These are phyloP conservation scores for Troglohyphantes excavatus DNA, from an alignment of 2,888 invertebrate genomes.

Conservation along the genomic window DNA sequence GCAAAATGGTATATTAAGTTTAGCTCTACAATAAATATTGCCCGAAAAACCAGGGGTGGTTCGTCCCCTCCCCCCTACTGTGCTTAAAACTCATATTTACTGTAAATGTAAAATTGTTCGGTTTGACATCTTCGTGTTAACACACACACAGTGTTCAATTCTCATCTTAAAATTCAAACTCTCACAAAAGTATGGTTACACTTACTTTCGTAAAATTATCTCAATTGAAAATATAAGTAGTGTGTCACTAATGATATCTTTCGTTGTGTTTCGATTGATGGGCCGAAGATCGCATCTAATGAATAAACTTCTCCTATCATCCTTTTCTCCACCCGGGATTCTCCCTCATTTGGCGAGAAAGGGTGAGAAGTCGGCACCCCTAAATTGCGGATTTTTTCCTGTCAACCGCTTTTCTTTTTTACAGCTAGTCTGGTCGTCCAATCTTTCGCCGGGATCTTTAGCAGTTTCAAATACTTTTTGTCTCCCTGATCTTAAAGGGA, in stretches of 20 bases:
- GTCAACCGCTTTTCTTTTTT: slow-evolving; percentile 65
- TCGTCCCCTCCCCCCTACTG: too few species aligned
- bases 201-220: too few species aligned
- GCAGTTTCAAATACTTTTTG: slow-evolving; percentile 35
- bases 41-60: too few species aligned
- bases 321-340: too few species aligned
- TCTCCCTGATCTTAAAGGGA: slow-evolving; percentile 66
- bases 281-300: background rate
- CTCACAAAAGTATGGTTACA: too few species aligned
- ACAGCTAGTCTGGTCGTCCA: slow-evolving; percentile 50
- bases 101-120: too few species aligned
- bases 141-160: too few species aligned
- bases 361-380: slow-evolving; percentile 44
- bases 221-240: background rate
- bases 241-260: background rate
- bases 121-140: too few species aligned
- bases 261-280: background rate
- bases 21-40: too few species aligned
- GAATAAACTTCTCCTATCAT: slow-evolving; percentile 5
- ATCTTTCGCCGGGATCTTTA: slow-evolving; percentile 76
- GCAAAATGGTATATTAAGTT: too few species aligned
- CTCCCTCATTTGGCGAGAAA: slow-evolving; percentile 43
- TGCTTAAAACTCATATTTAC: too few species aligned
- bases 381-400: slow-evolving; percentile 66
- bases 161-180: too few species aligned